Conservation (phyloP, 2,888 invertebrate species). For the Caenorhabditis panamensis region DNA sequence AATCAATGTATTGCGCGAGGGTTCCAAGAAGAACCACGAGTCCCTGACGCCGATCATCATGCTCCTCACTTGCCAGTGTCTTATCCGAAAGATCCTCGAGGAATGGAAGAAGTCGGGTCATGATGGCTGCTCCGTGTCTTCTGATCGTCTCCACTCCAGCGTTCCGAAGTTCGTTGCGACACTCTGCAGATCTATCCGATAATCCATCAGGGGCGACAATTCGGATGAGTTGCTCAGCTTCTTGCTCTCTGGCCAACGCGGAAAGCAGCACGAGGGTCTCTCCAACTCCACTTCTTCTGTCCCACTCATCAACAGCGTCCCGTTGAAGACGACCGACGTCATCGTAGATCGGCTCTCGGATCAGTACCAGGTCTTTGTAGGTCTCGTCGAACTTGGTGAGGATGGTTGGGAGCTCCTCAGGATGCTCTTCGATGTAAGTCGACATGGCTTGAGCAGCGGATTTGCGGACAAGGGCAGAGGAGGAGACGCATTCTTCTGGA, state of each 20-base stretch:
- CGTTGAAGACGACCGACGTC: conserved; percentile 91
- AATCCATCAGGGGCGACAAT: conserved; percentile 88
- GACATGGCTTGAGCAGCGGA: conserved; percentile 90
- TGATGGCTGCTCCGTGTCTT: conserved; percentile 89
- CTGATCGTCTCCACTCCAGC: conserved; percentile 94
- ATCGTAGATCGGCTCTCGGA: conserved; percentile 85
- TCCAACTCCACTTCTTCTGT: conserved; percentile 90
- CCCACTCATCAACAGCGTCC: conserved; percentile 92
- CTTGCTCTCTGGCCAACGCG: conserved; percentile 34
- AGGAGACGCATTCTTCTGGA: conserved; percentile 71
- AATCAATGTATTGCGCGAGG: conserved; percentile 86
- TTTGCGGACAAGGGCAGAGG: conserved; percentile 85
- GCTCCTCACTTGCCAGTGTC: conserved; percentile 82
- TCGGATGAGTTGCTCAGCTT: conserved; percentile 62
- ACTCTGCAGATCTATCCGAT: conserved; percentile 88
- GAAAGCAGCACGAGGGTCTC: conserved; percentile 48
- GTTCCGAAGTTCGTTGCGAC: conserved; percentile 91
- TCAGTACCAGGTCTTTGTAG: conserved; percentile 70
- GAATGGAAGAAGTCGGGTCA: conserved; percentile 82
- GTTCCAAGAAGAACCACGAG: conserved; percentile 97
- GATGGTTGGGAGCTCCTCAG: conserved; percentile 54
- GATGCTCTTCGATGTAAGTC: conserved; percentile 74
- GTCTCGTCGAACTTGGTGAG: conserved; percentile 64
- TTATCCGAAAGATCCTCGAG: conserved; percentile 67
- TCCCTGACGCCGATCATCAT: conserved; percentile 94